These are phyloP conservation scores for Rhabdomys pumilio DNA, from an alignment of 2,797 vertebrate species.

Conservation along the genomic window DNA sequence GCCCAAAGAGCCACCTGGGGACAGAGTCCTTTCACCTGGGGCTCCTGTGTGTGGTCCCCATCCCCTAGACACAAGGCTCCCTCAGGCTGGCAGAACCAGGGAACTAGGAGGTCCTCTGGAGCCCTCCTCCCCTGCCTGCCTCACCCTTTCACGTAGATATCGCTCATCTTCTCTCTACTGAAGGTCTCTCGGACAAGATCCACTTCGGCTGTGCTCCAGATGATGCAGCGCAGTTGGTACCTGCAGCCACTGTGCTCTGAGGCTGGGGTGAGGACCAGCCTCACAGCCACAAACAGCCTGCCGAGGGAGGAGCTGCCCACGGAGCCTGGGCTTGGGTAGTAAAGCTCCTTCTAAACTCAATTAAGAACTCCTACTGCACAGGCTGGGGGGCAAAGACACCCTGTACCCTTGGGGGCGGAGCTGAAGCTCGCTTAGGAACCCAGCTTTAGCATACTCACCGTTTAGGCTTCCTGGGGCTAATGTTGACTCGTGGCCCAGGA, in stretches of 20 bases:
- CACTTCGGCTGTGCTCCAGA: slow-evolving; percentile 87
- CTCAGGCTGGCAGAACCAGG: background rate
- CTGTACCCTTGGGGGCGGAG: background rate
- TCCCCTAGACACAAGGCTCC: background rate
- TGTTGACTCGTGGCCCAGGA: slow-evolving; percentile 86
- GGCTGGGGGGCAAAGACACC: background rate
- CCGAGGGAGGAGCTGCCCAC: background rate
- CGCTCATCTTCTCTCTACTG: slow-evolving; percentile 84
- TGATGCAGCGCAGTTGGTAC: slow-evolving; percentile 88
- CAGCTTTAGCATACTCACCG: slow-evolving; percentile 80
- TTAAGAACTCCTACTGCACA: background rate
- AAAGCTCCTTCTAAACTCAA: background rate
- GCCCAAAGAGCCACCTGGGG: slow-evolving; percentile 88
- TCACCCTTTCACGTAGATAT: slow-evolving; percentile 90
- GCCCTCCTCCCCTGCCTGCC: background rate
- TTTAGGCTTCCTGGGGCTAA: slow-evolving; percentile 86
- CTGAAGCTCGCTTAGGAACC: fast-evolving
- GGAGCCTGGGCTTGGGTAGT: background rate
- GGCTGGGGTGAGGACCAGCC: slow-evolving; percentile 46
- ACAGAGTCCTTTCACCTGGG: slow-evolving; percentile 47
- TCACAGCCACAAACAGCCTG: background rate
- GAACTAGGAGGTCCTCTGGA: background rate
- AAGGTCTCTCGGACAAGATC: slow-evolving; percentile 82
- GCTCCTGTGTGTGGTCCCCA: background rate
- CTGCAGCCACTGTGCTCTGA: slow-evolving; percentile 76